phyloP scores from a whole-genome alignment of 2,113 vertebrate species.

The Chaetodon trifascialis region DNA sequence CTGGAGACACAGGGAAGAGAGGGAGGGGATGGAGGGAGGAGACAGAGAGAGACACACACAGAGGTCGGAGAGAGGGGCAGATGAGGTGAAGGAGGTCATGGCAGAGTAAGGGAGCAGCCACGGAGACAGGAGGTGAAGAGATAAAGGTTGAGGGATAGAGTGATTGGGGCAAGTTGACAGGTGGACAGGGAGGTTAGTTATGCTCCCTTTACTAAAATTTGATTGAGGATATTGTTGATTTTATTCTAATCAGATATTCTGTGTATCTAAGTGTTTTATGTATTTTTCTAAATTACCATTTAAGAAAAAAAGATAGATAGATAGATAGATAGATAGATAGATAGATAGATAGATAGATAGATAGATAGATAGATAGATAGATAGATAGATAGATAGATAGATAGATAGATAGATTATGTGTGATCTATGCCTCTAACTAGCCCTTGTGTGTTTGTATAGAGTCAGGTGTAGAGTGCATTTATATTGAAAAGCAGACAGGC shows the following conservation, averaged over 20 bases:
- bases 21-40: conserved; percentile 69
- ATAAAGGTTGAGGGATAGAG: conserved; percentile 77
- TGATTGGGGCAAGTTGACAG: conserved; percentile 80
- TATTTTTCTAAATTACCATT: conserved; percentile 10
- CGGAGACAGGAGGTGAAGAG: conserved; percentile 68
- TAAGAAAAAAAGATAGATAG: conserved; percentile 27
- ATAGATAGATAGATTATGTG: conserved; percentile 36
- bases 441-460: conserved; percentile 61
- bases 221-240: conserved; percentile 67
- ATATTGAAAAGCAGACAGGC: conserved; percentile 99
- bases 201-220: conserved; percentile 71
- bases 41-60: conserved; percentile 57
- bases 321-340: conserved; percentile 16
- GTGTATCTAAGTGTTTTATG: conserved; percentile 39
- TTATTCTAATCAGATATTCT: conserved; percentile 48
- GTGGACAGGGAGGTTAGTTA: conserved; percentile 83
- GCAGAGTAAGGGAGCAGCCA: conserved; percentile 66
- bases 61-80: conserved; percentile 67
- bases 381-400: conserved; percentile 47
- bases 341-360: conserved; percentile 37
- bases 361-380: conserved; percentile 22
- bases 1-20: conserved; percentile 85
- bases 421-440: conserved; percentile 43
- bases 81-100: conserved; percentile 72
- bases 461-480: conserved; percentile 82